Evolutionary conservation across 2,797 vertebrate genomes (phyloP), one percentile per base, ranked within the genome.

Genomic region (Acipenser oxyrinchus): DNA sequence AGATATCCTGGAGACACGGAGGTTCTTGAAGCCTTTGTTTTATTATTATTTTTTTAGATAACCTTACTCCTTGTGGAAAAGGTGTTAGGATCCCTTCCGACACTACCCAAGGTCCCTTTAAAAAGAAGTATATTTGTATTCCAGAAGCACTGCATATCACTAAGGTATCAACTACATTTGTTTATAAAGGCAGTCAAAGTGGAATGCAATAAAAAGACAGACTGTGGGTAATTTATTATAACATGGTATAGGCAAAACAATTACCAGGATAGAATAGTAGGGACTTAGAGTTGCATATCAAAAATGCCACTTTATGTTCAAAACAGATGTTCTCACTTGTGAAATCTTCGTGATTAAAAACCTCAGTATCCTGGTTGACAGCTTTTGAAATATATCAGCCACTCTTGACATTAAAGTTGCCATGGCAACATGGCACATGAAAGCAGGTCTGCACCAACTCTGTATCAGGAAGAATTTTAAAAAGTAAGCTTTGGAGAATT

Each of bases 301-400:
- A 52, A 68, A 62, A 62, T 68, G 60, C 53, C 66, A 62, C 63
- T 51, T 23, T 69, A 63, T 59, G 23, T 64, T 55, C 55, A 7
- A 50, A 64, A 58, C 68, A 69, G 68, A 64, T 64, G 62, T 64
- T 62, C 10, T 1, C 9, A 7, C 61, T 48, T 12, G 4, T 12
- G 5, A 49, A 12, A 11, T 48, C 84, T 85, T 83, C 80, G 82
- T 81, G 87, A 88, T 86, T 83, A 85, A 85, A 88, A 88, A 82
- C 83, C 78, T 78, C 77, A 83, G 79, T 74, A 83, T 83, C 87
- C 77, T 85, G 77, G 72, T 82, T 86, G 85, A 82, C 83, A 82
- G 84, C 81, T 86, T 85, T 85, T 88, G 86, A 87, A 88, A 84
- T 84, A 13, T 15, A 15, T 23, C 51, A 18, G 11, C 51, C 52